Percentiles rank a stretch among this genome's conserved stretches.
Conservation (phyloP, 2,888 invertebrate genomes). For the Rhagophthalmus giganteus region DNA sequence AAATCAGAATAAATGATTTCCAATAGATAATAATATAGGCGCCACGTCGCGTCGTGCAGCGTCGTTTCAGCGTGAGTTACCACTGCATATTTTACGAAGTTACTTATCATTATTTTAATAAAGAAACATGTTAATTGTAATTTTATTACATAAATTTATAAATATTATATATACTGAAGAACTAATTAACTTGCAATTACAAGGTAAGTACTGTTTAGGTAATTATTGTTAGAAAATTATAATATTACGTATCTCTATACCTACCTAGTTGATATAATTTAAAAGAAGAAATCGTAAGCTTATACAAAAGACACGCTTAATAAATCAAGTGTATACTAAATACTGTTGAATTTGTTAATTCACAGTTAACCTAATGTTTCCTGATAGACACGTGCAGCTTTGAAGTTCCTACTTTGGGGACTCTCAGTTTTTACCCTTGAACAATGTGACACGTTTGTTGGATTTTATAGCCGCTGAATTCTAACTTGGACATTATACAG, state of each 20-base stretch:
- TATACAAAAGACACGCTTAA: conserved; percentile 2
- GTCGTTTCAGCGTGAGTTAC: neutral
- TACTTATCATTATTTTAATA: no score
- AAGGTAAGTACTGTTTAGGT: no score
- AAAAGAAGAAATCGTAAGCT: neutral
- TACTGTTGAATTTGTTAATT: conserved; percentile 34
- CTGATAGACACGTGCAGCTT: conserved; percentile 33
- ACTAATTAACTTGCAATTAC: no score
- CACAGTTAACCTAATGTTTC: conserved; percentile 36
- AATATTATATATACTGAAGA: no score
- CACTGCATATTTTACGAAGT: no score
- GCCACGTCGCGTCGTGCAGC: neutral
- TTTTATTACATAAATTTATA: no score
- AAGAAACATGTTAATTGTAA: no score
- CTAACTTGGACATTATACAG: neutral
- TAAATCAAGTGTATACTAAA: conserved; percentile 35
- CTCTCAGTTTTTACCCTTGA: conserved; percentile 14
- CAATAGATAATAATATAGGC: neutral
- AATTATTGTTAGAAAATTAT: no score
- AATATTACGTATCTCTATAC: no score
- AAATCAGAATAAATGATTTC: conserved; percentile 11
- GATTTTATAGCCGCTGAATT: conserved; percentile 22
- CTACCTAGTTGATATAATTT: no score
- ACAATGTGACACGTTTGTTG: conserved; percentile 28
- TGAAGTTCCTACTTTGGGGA: conserved; percentile 12